Evolutionary conservation across 2,797 vertebrate species (phyloP).

Genomic region (Rhyacichthys aspro): DNA sequence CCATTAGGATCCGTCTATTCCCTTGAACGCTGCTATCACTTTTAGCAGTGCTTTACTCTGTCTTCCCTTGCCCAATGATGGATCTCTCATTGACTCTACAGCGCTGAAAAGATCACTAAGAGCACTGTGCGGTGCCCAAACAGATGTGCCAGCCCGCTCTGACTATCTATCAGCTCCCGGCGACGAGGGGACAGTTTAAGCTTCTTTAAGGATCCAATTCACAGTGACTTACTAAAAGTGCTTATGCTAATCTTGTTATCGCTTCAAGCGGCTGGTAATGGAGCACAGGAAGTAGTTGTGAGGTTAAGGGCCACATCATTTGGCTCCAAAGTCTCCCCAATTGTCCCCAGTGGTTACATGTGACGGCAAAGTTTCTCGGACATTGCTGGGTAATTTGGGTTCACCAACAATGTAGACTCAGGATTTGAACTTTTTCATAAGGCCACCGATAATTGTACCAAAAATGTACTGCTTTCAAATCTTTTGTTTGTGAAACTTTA

Average conservation of each 20-base stretch:
- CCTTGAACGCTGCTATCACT: slow-evolving; percentile 72
- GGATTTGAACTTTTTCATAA: too few species aligned
- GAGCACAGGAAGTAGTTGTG: slow-evolving; percentile 43
- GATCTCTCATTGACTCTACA: slow-evolving; percentile 62
- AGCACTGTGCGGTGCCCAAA: slow-evolving; percentile 32
- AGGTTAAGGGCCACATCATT: slow-evolving; percentile 43
- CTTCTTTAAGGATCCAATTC: slow-evolving; percentile 70
- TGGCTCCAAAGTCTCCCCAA: slow-evolving; percentile 12
- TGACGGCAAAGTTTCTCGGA: slow-evolving; percentile 5
- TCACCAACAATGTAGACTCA: slow-evolving; percentile 14
- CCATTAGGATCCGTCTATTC: slow-evolving; percentile 75
- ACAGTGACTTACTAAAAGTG: slow-evolving; percentile 67
- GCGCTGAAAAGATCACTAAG: slow-evolving; percentile 40
- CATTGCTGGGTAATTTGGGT: slow-evolving; percentile 27
- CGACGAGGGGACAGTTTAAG: slow-evolving; percentile 58
- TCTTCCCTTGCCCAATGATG: slow-evolving; percentile 55
- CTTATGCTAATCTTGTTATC: slow-evolving; percentile 76
- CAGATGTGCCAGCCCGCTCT: slow-evolving; percentile 59
- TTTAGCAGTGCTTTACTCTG: slow-evolving; percentile 65
- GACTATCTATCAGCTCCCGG: slow-evolving; percentile 56
- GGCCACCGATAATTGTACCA: too few species aligned
- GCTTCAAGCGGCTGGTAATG: slow-evolving; percentile 60
- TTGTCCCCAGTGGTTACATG: slow-evolving; percentile 20
- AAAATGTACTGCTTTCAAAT: too few species aligned
- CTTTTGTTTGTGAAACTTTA: too few species aligned